Conservation (phyloP, 2,797 vertebrate species). For the Podarcis siculus region DNA sequence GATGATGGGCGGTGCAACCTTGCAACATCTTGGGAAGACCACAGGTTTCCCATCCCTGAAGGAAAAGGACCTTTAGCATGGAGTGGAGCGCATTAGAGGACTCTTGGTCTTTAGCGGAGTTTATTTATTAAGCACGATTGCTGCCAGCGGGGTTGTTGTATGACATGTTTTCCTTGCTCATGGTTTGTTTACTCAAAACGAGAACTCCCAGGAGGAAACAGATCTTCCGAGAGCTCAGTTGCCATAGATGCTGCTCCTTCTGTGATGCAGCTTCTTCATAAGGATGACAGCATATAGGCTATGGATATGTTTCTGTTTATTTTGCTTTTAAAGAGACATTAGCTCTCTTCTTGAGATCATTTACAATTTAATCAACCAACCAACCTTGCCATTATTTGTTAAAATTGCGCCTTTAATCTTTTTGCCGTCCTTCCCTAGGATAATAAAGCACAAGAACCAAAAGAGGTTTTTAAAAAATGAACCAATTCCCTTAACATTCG, state of each 20-base stretch:
- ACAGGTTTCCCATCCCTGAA: no score
- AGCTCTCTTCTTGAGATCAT: not conserved
- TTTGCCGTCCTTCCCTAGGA: not conserved
- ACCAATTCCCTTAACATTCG: not conserved
- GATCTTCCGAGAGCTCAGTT: constrained; percentile 78
- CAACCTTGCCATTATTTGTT: not conserved
- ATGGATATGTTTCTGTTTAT: constrained; percentile 35
- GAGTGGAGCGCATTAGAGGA: not conserved
- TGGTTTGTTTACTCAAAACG: constrained; percentile 62
- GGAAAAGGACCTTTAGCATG: no score
- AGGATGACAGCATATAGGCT: constrained; percentile 64
- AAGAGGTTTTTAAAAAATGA: not conserved
- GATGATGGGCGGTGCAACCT: no score
- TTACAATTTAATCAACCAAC: not conserved
- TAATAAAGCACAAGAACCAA: not conserved
- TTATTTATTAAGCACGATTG: constrained; percentile 35
- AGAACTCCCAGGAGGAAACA: constrained; percentile 45
- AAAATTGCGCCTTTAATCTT: not conserved
- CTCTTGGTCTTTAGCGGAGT: not conserved
- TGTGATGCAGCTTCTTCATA: constrained; percentile 71
- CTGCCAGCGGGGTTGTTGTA: constrained; percentile 1
- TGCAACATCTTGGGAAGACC: no score
- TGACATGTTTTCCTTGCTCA: constrained; percentile 45
- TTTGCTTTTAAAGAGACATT: constrained; percentile 27
- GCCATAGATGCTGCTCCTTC: constrained; percentile 82